Evolutionary conservation across 2,888 invertebrate species (phyloP).

Genomic region (Tricholauxania praeusta): DNA sequence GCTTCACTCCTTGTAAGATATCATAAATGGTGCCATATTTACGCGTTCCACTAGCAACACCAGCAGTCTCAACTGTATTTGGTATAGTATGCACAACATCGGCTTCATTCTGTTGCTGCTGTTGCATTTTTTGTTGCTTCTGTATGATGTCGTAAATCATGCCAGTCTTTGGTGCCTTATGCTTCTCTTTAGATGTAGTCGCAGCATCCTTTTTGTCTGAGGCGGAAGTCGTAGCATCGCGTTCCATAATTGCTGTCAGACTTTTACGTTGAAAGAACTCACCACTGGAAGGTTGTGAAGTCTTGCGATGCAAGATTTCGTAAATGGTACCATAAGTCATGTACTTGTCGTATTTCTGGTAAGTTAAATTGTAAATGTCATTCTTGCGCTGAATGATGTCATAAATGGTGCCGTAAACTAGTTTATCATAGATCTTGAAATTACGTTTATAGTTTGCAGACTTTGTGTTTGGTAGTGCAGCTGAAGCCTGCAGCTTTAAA

Average conservation of each 20-base stretch:
- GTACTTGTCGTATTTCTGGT: constrained; percentile 67
- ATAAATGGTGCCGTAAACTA: constrained; percentile 68
- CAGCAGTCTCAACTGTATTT: not conserved
- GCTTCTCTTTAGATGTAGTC: constrained; percentile 34
- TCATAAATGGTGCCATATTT: constrained; percentile 68
- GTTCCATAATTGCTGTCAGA: constrained; percentile 62
- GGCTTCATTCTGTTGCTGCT: constrained; percentile 25
- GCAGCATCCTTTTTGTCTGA: constrained; percentile 39
- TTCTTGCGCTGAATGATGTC: constrained; percentile 68
- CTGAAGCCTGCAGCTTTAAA: constrained; percentile 13
- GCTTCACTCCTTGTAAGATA: constrained; percentile 63
- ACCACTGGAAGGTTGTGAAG: constrained; percentile 52
- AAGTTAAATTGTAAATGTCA: constrained; percentile 65
- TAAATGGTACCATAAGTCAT: constrained; percentile 69
- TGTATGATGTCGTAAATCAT: constrained; percentile 68
- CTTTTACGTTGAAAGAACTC: constrained; percentile 65
- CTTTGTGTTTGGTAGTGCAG: constrained; percentile 34
- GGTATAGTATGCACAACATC: not conserved
- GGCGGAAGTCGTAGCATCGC: constrained; percentile 13
- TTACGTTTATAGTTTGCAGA: constrained; percentile 59
- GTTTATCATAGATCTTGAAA: constrained; percentile 67
- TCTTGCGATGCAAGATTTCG: constrained; percentile 67
- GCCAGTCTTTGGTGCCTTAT: constrained; percentile 56
- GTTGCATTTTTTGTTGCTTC: constrained; percentile 50
- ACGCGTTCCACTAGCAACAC: constrained; percentile 40